Percentiles rank a stretch among this genome's conserved stretches.
These are phyloP conservation scores for Rhynchopsitta pachyrhyncha DNA, from an alignment of 2,113 vertebrate genomes.

Conservation along the genomic window DNA sequence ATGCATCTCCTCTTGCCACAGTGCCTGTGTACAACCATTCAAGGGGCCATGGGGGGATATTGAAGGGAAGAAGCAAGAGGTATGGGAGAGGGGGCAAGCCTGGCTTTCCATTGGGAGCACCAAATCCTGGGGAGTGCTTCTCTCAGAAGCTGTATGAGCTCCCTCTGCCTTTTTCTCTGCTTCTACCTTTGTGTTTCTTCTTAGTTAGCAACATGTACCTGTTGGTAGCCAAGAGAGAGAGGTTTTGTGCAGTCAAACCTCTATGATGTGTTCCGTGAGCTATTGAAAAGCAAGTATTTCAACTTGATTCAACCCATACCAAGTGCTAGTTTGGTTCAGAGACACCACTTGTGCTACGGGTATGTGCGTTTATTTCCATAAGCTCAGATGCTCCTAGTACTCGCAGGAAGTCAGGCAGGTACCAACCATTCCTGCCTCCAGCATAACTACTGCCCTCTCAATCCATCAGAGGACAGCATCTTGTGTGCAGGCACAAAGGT, in stretches of 20 bases:
- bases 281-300: not conserved
- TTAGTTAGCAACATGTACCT: not conserved
- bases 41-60: not conserved
- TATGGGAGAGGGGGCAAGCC: not conserved
- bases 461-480: not conserved
- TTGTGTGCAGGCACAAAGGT: not conserved
- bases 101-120: not conserved
- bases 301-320: not conserved
- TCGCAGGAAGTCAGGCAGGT: not conserved
- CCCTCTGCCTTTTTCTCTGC: not conserved
- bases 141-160: not conserved
- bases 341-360: not conserved
- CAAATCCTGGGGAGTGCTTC: not conserved
- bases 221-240: not conserved
- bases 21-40: not conserved
- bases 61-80: not conserved
- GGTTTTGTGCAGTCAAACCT: not conserved
- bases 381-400: not conserved
- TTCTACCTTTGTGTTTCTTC: not conserved
- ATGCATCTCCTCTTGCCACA: accelerated
- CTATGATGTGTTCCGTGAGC: not conserved
- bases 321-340: not conserved
- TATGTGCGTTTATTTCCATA: not conserved
- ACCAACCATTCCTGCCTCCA: not conserved
- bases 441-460: not conserved